Evolutionary conservation across 2,888 invertebrate species (phyloP).

Genomic region (Apodemia zela): DNA sequence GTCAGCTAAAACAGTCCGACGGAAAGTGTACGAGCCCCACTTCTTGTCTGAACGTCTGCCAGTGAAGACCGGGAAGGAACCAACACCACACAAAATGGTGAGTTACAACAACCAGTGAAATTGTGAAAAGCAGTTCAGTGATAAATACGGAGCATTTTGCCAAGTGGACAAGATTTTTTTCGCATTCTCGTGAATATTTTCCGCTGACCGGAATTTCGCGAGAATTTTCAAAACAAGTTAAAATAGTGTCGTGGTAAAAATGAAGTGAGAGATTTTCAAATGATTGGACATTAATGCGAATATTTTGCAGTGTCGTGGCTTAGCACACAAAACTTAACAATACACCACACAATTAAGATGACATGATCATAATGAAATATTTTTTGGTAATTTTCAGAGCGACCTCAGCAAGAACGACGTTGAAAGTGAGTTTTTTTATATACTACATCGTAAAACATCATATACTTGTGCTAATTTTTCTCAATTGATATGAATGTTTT

Average conservation of each 20-base stretch:
- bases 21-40: slow-evolving; percentile 85
- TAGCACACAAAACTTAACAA: slow-evolving; percentile 49
- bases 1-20: slow-evolving; percentile 86
- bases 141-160: slow-evolving; percentile 56
- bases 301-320: slow-evolving; percentile 49
- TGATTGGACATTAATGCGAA: slow-evolving; percentile 38
- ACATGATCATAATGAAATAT: slow-evolving; percentile 62
- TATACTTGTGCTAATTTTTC: slow-evolving; percentile 44
- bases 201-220: slow-evolving; percentile 65
- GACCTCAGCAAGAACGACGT: slow-evolving; percentile 92
- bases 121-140: slow-evolving; percentile 73
- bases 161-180: slow-evolving; percentile 55
- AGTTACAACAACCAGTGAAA: slow-evolving; percentile 73
- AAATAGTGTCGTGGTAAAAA: slow-evolving; percentile 60
- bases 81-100: slow-evolving; percentile 85
- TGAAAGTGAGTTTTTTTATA: slow-evolving; percentile 87
- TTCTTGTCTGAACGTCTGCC: slow-evolving; percentile 88
- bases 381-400: slow-evolving; percentile 85
- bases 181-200: slow-evolving; percentile 50
- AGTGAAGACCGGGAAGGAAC: slow-evolving; percentile 84
- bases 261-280: slow-evolving; percentile 60
- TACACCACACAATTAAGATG: slow-evolving; percentile 50
- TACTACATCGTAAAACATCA: slow-evolving; percentile 36
- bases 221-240: slow-evolving; percentile 36
- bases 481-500: slow-evolving; percentile 27